These are phyloP conservation scores for Eupleurogrammus muticus DNA, from an alignment of 2,797 vertebrate species.

Conservation along the genomic window DNA sequence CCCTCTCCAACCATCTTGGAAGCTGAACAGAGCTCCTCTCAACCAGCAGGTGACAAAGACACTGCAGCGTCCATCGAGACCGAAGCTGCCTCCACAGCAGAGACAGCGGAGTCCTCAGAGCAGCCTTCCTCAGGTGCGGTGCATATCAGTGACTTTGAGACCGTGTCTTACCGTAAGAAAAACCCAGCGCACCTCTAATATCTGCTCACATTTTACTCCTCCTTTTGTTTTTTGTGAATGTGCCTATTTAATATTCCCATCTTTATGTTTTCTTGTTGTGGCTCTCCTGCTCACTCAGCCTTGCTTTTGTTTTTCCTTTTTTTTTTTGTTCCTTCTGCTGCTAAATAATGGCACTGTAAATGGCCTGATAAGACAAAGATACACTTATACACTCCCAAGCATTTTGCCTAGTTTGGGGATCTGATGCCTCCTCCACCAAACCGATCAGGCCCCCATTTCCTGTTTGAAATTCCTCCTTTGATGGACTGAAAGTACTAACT, in stretches of 20 bases:
- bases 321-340: not conserved
- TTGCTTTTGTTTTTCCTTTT: not conserved
- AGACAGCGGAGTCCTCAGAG: conserved; percentile 40
- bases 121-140: conserved; percentile 66
- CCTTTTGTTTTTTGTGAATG: not conserved
- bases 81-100: not conserved
- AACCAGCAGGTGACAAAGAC: conserved; percentile 7
- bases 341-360: conserved; percentile 18
- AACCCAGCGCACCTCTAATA: conserved; percentile 1
- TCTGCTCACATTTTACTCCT: not conserved
- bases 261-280: not conserved
- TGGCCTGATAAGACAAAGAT: conserved; percentile 23
- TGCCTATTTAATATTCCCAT: not conserved
- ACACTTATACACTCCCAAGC: conserved; percentile 3
- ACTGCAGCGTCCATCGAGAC: not conserved
- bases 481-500: conserved; percentile 46
- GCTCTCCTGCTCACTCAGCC: not conserved
- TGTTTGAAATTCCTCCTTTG: conserved; percentile 36
- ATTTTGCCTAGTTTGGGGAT: conserved; percentile 12
- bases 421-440: conserved; percentile 9
- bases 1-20: conserved; percentile 14
- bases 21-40: conserved; percentile 21
- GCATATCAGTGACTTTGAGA: conserved; percentile 68
- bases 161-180: conserved; percentile 68
- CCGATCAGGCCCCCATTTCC: conserved; percentile 26